phyloP scores from a whole-genome alignment of 1,140 invertebrate genomes.

The honey bee (Apis mellifera) region DNA sequence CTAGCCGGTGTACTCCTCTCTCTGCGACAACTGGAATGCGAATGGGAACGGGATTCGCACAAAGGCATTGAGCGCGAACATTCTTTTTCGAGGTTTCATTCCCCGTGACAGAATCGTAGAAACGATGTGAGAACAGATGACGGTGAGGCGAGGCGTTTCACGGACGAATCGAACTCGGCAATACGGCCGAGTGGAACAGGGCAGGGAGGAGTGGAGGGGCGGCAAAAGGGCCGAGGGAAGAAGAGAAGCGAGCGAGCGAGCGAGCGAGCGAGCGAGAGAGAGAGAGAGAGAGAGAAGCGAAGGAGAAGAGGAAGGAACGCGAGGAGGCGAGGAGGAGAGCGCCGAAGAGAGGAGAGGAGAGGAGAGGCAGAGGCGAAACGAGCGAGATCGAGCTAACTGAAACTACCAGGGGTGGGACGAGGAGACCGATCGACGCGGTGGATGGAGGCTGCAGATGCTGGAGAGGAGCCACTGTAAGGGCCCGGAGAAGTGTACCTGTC shows the following conservation, averaged over 20 bases:
- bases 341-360: slow-evolving; percentile 43
- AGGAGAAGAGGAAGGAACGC: neutral
- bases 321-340: slow-evolving; percentile 40
- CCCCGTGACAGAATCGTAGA: slow-evolving; percentile 66
- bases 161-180: slow-evolving; percentile 57
- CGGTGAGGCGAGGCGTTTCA: slow-evolving; percentile 58
- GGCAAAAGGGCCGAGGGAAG: slow-evolving; percentile 31
- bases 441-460: slow-evolving; percentile 71
- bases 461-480: slow-evolving; percentile 78
- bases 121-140: slow-evolving; percentile 68
- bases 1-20: slow-evolving; percentile 33
- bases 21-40: slow-evolving; percentile 48
- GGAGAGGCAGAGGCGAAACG: slow-evolving; percentile 48
- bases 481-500: slow-evolving; percentile 80
- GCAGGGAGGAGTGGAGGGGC: slow-evolving; percentile 21
- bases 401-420: slow-evolving; percentile 39
- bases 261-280: too few species aligned
- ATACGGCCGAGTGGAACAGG: slow-evolving; percentile 43
- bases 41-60: slow-evolving; percentile 60
- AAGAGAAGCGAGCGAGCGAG: slow-evolving; percentile 22
- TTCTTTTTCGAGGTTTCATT: slow-evolving; percentile 63
- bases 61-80: slow-evolving; percentile 60
- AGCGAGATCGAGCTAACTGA: slow-evolving; percentile 46
- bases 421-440: slow-evolving; percentile 51
- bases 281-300: slow-evolving; percentile 24